Conservation (phyloP, 2,113 vertebrate species). For the Campylomormyrus numenius region DNA sequence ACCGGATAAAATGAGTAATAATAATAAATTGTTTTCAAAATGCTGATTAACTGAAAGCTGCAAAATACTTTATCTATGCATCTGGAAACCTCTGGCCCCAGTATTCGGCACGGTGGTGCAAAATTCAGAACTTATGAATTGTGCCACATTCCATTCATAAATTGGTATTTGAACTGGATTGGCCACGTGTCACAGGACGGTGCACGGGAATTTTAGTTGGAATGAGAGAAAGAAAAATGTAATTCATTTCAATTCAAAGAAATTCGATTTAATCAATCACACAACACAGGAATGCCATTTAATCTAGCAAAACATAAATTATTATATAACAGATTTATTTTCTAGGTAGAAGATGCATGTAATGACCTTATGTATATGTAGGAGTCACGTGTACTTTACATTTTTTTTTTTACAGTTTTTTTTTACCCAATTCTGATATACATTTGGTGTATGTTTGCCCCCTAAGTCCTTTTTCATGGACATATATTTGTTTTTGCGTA, state of each 20-base stretch:
- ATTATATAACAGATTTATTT: background rate
- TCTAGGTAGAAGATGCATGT: background rate
- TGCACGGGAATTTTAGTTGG: background rate
- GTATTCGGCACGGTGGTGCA: background rate
- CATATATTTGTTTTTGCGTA: background rate
- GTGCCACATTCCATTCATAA: background rate
- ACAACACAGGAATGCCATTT: background rate
- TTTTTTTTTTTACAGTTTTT: background rate
- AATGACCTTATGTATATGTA: background rate
- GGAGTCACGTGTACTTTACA: background rate
- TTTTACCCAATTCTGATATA: background rate
- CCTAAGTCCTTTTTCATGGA: background rate
- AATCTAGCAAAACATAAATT: background rate
- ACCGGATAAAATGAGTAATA: too few species aligned
- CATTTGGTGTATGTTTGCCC: background rate
- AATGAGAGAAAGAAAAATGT: background rate
- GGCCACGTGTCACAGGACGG: background rate
- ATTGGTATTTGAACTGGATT: background rate
- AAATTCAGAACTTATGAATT: background rate
- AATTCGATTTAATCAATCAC: background rate
- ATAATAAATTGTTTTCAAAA: background rate
- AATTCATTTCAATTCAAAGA: too few species aligned
- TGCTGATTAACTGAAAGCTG: background rate
- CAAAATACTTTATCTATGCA: background rate
- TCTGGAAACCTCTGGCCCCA: background rate